phyloP scores from a whole-genome alignment of 2,797 vertebrate species.

The Erethizon dorsatum region DNA sequence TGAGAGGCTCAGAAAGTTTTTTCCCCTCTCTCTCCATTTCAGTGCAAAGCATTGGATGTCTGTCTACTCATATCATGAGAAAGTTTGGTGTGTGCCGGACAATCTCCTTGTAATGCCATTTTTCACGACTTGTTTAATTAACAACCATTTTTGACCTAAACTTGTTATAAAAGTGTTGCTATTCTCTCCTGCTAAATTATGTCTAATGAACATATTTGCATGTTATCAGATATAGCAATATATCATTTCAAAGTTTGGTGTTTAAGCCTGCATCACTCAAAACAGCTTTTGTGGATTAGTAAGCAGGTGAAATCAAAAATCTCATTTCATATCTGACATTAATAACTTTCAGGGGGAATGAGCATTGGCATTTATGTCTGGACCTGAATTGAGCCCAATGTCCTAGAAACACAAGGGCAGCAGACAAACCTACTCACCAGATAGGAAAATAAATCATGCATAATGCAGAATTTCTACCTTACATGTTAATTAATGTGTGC shows the following conservation, averaged over 20 bases:
- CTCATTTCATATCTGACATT: constrained; percentile 94
- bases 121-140: constrained; percentile 90
- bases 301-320: constrained; percentile 93
- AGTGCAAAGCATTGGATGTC: constrained; percentile 36
- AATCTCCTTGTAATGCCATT: constrained; percentile 80
- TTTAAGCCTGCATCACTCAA: constrained; percentile 90
- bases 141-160: constrained; percentile 87
- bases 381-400: constrained; percentile 91
- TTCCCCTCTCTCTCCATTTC: background rate
- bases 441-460: constrained; percentile 95
- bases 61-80: background rate
- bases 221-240: constrained; percentile 87
- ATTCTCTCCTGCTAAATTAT: constrained; percentile 87
- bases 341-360: constrained; percentile 94
- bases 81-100: constrained; percentile 81
- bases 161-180: constrained; percentile 87
- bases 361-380: constrained; percentile 93
- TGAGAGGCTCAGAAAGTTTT: background rate
- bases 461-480: constrained; percentile 95
- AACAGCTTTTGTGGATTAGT: constrained; percentile 89
- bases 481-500: constrained; percentile 96
- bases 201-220: constrained; percentile 88
- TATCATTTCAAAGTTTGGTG: constrained; percentile 87
- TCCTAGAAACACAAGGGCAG: constrained; percentile 93
- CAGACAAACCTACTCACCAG: constrained; percentile 92